Conservation (phyloP, 1,140 invertebrate species). For the Vollenhovia emeryi region DNA sequence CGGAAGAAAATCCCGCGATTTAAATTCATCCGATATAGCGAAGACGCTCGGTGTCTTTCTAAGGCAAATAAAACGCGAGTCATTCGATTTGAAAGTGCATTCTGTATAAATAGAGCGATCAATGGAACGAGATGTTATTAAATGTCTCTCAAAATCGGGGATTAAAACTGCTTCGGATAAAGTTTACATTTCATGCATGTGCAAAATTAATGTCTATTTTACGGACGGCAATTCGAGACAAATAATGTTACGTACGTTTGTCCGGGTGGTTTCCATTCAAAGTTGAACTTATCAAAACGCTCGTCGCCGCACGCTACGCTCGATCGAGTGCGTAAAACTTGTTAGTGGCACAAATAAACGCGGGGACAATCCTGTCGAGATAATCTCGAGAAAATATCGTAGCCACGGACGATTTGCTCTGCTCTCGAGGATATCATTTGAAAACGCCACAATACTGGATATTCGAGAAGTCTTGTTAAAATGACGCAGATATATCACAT, state of each 20-base stretch:
- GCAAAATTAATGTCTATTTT: not conserved
- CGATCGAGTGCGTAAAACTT: slow-evolving; percentile 13
- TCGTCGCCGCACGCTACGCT: slow-evolving; percentile 7
- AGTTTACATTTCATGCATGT: not conserved
- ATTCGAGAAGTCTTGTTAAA: slow-evolving; percentile 34
- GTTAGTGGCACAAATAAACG: slow-evolving; percentile 23
- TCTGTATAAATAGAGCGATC: not conserved
- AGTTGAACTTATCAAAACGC: not conserved
- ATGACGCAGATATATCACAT: slow-evolving; percentile 19
- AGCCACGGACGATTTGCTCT: slow-evolving; percentile 48
- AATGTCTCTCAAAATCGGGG: not conserved
- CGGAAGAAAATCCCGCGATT: slow-evolving; percentile 48
- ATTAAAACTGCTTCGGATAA: not conserved
- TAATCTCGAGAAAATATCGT: slow-evolving; percentile 26
- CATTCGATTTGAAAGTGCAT: slow-evolving; percentile 37
- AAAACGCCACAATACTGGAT: slow-evolving; percentile 28
- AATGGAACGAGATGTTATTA: not conserved
- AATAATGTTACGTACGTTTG: not conserved
- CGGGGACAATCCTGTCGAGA: not conserved
- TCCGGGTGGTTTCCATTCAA: not conserved
- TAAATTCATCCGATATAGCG: slow-evolving; percentile 40
- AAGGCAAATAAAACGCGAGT: slow-evolving; percentile 13
- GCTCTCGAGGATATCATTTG: slow-evolving; percentile 11
- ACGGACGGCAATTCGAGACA: not conserved
- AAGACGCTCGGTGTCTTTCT: not conserved